Evolutionary conservation across 2,113 vertebrate species (phyloP).

Genomic region (Camelus dromedarius): DNA sequence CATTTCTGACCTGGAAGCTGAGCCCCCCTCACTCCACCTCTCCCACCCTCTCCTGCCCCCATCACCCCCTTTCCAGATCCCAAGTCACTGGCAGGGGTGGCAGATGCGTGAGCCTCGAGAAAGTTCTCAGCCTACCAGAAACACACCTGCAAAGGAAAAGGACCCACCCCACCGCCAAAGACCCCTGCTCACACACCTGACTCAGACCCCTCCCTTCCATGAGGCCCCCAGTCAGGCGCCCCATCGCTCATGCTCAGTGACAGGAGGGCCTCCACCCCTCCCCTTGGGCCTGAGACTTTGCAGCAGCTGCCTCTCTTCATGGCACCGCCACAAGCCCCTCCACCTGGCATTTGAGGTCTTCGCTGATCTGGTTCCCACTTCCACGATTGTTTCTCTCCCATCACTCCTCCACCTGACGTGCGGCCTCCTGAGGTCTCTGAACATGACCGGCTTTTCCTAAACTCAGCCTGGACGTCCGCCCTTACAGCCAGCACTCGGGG

Average conservation of each 20-base stretch:
- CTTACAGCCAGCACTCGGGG: background rate
- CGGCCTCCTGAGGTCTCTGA: background rate
- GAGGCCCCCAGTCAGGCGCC: rapidly evolving
- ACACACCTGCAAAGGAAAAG: background rate
- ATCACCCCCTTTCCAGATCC: background rate
- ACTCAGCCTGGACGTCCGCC: background rate
- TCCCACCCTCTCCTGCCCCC: background rate
- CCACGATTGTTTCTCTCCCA: rapidly evolving
- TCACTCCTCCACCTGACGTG: rapidly evolving
- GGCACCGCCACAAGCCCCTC: background rate
- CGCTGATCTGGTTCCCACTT: rapidly evolving
- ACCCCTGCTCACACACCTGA: background rate
- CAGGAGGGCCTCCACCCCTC: background rate
- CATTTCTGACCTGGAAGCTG: background rate
- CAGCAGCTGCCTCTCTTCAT: rapidly evolving
- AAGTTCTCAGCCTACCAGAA: background rate
- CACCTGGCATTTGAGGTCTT: rapidly evolving
- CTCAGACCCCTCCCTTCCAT: background rate
- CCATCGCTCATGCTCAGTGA: background rate
- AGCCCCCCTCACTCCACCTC: background rate
- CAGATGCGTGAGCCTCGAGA: background rate
- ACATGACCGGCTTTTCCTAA: background rate
- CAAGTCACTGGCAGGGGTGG: background rate
- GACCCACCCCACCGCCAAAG: background rate
- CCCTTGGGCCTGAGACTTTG: rapidly evolving